Evolutionary conservation across 2,888 invertebrate species (phyloP), one percentile per base, ranked within the genome.

Genomic region (Volucella bombylans): DNA sequence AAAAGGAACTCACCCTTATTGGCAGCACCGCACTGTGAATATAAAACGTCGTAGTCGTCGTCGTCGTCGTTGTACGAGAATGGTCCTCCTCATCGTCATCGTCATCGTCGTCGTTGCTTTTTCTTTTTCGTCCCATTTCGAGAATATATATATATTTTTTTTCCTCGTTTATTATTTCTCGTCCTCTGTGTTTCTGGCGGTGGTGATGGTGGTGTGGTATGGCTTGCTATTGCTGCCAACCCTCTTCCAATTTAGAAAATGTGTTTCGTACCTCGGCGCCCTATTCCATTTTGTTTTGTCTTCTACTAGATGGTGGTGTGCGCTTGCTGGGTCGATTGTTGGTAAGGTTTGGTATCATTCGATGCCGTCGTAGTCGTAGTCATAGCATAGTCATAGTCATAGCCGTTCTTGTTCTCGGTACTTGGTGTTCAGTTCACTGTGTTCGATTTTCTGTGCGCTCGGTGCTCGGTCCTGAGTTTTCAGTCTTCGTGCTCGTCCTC

Each of bases 221-320:
- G n/a, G 12, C 15, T 45, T 38, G 62, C 47, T 62, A 11, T 23
- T 55, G 72, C 80, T 85, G 72, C 85, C 81, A 85, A 85, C 85
- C 85, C 81, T 81, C 76, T 81, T 85, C 67, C 76, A 85, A 85
- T 85, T 85, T 85, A 85, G 85, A 72, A 85, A 85, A 85, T 85
- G 85, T 85, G 76, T 81, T 85, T 85, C 68, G 81, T 72, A 85
- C 76, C 85, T 85, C 81, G 85, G 85, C 76, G 85, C 72, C 85
- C 81, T 85, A 85, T 85, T 77, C 76, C 72, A 72, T 77, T 81
- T 62, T 67, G 79, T 39, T 72, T 50, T 77, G 76, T 67, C 80
- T 85, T 80, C 71, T 76, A 71, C 74, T 85, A 67, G 45, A 49
- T 79, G 73, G 45, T 57, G 55, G 57, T 72, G 62, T 57, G 31